These are phyloP conservation scores for Onychorhynchus coronatus DNA, from an alignment of 2,113 vertebrate genomes.

Conservation along the genomic window DNA sequence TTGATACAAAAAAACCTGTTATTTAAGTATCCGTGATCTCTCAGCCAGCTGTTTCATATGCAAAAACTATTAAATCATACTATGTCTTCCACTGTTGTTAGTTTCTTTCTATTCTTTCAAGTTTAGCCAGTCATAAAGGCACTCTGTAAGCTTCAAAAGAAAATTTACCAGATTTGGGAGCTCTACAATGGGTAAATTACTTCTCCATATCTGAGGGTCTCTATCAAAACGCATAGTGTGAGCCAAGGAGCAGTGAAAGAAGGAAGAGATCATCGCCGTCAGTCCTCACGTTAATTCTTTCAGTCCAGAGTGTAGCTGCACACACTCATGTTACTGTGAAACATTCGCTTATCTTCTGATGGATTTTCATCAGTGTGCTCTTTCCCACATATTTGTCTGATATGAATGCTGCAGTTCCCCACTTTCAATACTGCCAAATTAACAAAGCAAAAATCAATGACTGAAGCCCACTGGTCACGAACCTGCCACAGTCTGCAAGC, in stretches of 20 bases:
- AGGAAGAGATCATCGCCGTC: neutral
- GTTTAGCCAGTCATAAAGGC: neutral
- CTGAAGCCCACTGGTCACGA: neutral
- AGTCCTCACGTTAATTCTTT: neutral
- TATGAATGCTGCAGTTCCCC: neutral
- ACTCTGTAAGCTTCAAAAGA: neutral
- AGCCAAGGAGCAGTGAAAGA: neutral
- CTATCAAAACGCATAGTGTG: neutral
- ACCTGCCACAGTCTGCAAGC: neutral
- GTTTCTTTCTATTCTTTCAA: neutral
- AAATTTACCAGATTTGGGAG: neutral
- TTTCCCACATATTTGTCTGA: accelerated
- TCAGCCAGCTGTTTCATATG: neutral
- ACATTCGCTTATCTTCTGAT: neutral
- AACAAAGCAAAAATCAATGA: neutral
- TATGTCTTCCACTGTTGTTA: neutral
- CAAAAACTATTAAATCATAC: neutral
- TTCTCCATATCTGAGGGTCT: neutral
- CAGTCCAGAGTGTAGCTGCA: neutral
- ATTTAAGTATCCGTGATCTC: neutral
- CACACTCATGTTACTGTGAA: neutral
- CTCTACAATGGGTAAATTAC: neutral
- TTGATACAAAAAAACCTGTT: neutral
- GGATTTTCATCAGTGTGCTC: neutral
- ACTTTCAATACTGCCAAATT: neutral